These are phyloP conservation scores for Drosophila teissieri DNA, from an alignment of 1,140 invertebrate species.

Conservation along the genomic window DNA sequence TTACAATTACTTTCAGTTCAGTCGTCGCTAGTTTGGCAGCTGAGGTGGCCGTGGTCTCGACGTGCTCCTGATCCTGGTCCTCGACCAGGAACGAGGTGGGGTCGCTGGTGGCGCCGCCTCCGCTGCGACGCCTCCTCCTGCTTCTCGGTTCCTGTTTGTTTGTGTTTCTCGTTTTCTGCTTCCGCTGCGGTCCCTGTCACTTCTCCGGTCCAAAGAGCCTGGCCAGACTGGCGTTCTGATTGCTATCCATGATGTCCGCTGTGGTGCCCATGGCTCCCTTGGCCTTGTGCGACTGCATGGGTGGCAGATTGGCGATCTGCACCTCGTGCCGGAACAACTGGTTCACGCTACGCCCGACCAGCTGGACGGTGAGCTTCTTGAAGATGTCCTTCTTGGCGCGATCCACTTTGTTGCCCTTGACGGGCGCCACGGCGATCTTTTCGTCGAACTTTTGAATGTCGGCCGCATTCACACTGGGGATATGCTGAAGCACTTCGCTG, in stretches of 20 bases:
- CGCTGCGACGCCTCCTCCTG: slow-evolving; percentile 35
- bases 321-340: slow-evolving; percentile 94
- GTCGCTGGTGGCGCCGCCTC: slow-evolving; percentile 18
- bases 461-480: slow-evolving; percentile 90
- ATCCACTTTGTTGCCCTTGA: slow-evolving; percentile 91
- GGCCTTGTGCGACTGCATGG: slow-evolving; percentile 85
- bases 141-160: slow-evolving; percentile 2
- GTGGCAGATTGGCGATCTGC: slow-evolving; percentile 92
- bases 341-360: slow-evolving; percentile 92
- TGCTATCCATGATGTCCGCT: slow-evolving; percentile 71
- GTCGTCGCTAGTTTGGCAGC: slow-evolving; percentile 61
- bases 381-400: slow-evolving; percentile 96
- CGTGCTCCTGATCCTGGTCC: not conserved
- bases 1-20: slow-evolving; percentile 75
- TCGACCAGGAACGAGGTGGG: not conserved
- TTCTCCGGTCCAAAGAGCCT: slow-evolving; percentile 66
- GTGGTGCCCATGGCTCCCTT: slow-evolving; percentile 10
- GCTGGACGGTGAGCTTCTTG: slow-evolving; percentile 93
- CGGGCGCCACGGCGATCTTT: slow-evolving; percentile 89
- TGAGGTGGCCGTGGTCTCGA: slow-evolving; percentile 30
- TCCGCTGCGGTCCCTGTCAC: slow-evolving; percentile 51
- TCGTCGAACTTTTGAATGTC: slow-evolving; percentile 94
- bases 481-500: slow-evolving; percentile 88
- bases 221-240: slow-evolving; percentile 71
- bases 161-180: not conserved